Evolutionary conservation across 2,888 invertebrate species (phyloP), one percentile per base, ranked within the genome.

Genomic region (Sclerodermus sp.): DNA sequence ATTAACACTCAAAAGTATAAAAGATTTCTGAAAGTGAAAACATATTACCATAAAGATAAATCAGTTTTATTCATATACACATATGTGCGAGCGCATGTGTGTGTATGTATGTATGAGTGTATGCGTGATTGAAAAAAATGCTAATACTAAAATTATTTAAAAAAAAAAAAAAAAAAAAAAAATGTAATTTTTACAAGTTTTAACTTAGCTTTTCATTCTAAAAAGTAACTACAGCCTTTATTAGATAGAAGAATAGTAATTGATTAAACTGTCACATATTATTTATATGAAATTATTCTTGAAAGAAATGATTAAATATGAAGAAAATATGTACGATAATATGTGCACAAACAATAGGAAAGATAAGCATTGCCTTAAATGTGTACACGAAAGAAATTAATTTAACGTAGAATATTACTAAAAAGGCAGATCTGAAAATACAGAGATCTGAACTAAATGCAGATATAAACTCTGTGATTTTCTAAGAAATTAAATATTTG

Each of bases 1-100:
- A 34, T 38, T 14, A 38, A 14, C 12, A 23, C 14, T 44, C 15
- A 17, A 32, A 17, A 16, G 17, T 34, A 34, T 44, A 9, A 44
- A 34, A 16, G 17, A 13, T 44, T 44, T 38, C 29, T 51, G 32
- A 44, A 44, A 8, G 12, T 10, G 17, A 34, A 10, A 6, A 30
- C 23, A 42, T 4, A 14, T 31, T 17, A 36, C 36, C 34, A 47
- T 1, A 13, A 13, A 30, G 34, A 36, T 14, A 10, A 38, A 30
- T 37, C 14, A 13, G 16, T 17, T 39, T n/a, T 10, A 34, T 9
- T 43, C 18, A 18, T 10, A 15, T n/a, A 29, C 10, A 46, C 17
- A 15, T 23, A 30, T n/a, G n/a, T n/a, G n/a, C n/a, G 54, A 49
- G 12, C 54, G 45, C 53, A 62, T 47, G 50, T 61, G 56, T 56